Evolutionary conservation across 1,140 invertebrate species (phyloP).

Genomic region (Danaus plexippus): DNA sequence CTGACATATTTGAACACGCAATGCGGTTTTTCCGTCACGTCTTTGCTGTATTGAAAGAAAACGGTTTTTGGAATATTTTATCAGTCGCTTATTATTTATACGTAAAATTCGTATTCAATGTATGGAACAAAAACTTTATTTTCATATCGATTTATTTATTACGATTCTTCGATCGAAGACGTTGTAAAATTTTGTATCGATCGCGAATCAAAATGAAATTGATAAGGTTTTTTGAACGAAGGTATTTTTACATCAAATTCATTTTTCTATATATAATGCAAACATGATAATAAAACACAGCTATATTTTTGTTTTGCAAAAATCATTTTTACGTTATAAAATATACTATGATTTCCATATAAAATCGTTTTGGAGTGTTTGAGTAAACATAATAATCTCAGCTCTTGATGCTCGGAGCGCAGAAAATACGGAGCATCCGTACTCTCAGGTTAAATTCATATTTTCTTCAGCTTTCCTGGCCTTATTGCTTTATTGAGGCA

Average conservation of each 20-base stretch:
- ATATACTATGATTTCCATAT: slow-evolving; percentile 22
- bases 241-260: too few species aligned
- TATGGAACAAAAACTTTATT: too few species aligned
- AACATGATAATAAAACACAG: too few species aligned
- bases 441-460: slow-evolving; percentile 26
- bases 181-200: too few species aligned
- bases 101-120: too few species aligned
- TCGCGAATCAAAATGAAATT: too few species aligned
- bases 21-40: slow-evolving; percentile 21
- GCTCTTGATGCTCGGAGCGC: slow-evolving; percentile 13
- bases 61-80: too few species aligned
- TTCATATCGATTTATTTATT: too few species aligned
- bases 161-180: too few species aligned
- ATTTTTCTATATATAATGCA: too few species aligned
- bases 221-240: too few species aligned
- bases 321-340: slow-evolving; percentile 20
- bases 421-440: slow-evolving; percentile 34
- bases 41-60: neutral
- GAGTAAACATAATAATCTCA: slow-evolving; percentile 31
- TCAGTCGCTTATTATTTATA: too few species aligned
- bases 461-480: slow-evolving; percentile 16
- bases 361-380: slow-evolving; percentile 21
- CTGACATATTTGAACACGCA: slow-evolving; percentile 9
- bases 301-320: slow-evolving; percentile 7
- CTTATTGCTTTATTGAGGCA: slow-evolving; percentile 25